Evolutionary conservation across 2,797 vertebrate genomes (phyloP), one percentile per base, ranked within the genome.

Genomic region (Acanthornis magna): DNA sequence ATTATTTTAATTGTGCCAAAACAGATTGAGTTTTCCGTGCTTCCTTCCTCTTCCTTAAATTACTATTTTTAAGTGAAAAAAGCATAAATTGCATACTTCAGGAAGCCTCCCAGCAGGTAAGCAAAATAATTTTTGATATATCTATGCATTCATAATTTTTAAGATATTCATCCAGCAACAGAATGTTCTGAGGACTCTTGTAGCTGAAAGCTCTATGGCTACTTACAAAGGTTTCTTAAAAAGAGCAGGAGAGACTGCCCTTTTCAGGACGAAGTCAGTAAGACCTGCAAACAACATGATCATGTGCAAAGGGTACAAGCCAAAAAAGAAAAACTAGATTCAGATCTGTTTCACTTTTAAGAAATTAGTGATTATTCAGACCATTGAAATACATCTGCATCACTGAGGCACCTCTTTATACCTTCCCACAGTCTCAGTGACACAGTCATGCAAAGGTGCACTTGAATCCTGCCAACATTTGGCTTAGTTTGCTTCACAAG

Each of bases 161-260:
- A 50, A 63, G 32, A 29, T 61, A 76, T 6, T 29, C 12, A 34
- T 36, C 9, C 42, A 78, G 62, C 23, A 85, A 45, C 40, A 91
- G 60, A 70, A 67, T 0, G 0, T 25, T 38, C 3, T 26, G 34
- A 68, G 23, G 51, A 42, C 16, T 72, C 50, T 17, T 62, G 51
- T 4, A 68, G 36, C 65, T 77, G 48, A 77, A 91, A 88, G 61
- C 53, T 76, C 4, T 47, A 23, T 3, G 14, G 40, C 34, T 77
- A 36, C 42, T 67, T 45, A 53, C 0, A 5, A 76, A 71, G 43
- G 53, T 42, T 51, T 55, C 68, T 75, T 13, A 21, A 26, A 71
- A 67, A 65, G 20, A 67, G 29, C 50, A 27, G 25, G 38, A 36
- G 6, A 89, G 25, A 63, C 50, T 68, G 74, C 20, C 16, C 36